Base-by-base conservation (phyloP, 2,113 vertebrate species). In the Tyrannus savana region DNA sequence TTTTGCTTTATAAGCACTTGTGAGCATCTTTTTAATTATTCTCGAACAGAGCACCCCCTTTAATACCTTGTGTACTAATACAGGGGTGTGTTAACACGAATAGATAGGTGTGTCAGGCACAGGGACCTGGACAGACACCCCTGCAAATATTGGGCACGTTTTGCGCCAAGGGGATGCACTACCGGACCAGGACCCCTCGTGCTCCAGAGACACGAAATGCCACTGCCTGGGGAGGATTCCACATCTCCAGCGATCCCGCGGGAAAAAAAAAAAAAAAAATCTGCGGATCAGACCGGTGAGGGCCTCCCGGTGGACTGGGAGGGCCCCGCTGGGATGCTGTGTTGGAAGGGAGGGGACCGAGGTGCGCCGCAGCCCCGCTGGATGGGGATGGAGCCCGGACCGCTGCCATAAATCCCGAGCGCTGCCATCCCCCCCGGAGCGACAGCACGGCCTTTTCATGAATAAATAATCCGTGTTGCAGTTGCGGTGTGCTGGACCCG, bases 91-190 rank as follows among this genome's bases (percentile, higher is more conserved):
- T 19, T 2, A 21, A n/a, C 23, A 41, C 44, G 10, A 30, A 62
- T 2, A 14, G 1, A 18, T 5, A 12, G 13, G 2, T 8, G 2
- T 7, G 41, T 7, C 14, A 0, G 9, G 52, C 72, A 6, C 37
- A 4, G 75, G 27, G 93, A 37, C 8, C 58, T 4, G 9, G 44
- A 19, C 66, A 12, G 18, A 8, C 66, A 5, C 5, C 33, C 27
- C 60, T 3, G 31, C 49, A 56, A 28, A 76, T 13, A 28, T 2
- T 12, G 16, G 37, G 59, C 69, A 44, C 1, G 3, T 25, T 35
- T 24, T 5, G 30, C 14, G 33, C 66, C 15, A 0, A 41, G 35
- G 67, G 55, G 41, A 31, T 75, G 78, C 11, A 0, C 42, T 4
- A 23, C 58, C 15, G 14, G 56, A 52, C 33, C 67, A 3, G 76